Percentiles rank a stretch among this genome's conserved stretches.
Evolutionary conservation across 30 jellyfish, hydroid and myxozoan species (phyloP).

Genomic region (Morbakka virulenta): DNA sequence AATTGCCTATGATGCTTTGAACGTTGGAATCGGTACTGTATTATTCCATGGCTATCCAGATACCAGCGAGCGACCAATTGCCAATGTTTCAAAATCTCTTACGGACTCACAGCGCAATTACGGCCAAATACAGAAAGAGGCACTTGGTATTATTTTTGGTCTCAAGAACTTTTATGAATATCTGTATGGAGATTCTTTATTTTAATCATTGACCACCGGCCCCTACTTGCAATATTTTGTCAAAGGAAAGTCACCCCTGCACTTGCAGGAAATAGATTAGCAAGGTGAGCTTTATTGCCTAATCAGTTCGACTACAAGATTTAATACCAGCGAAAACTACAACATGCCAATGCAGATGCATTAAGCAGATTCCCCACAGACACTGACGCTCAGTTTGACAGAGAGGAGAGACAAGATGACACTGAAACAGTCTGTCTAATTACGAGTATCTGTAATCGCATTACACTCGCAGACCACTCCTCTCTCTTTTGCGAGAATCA

Average conservation of each 20-base stretch:
- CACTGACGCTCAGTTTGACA: constrained; percentile 25
- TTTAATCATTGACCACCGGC: constrained; percentile 31
- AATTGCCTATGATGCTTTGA: constrained; percentile 31
- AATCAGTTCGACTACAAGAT: constrained; percentile 23
- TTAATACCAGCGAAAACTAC: constrained; percentile 26
- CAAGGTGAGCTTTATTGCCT: constrained; percentile 39
- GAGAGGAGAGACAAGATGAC: constrained; percentile 3
- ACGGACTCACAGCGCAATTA: constrained; percentile 32
- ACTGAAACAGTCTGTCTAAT: neutral
- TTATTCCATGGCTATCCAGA: constrained; percentile 39
- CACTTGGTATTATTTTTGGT: constrained; percentile 16
- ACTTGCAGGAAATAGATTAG: constrained; percentile 31
- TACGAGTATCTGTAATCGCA: neutral
- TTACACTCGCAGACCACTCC: constrained; percentile 9
- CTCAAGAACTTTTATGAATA: constrained; percentile 17
- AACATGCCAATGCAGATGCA: constrained; percentile 48
- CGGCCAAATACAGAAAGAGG: constrained; percentile 43
- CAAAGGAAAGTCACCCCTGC: constrained; percentile 17
- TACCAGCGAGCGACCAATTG: constrained; percentile 44
- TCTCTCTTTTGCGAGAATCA: neutral
- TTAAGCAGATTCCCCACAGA: constrained; percentile 18
- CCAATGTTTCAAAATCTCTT: constrained; percentile 28
- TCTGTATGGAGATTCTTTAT: constrained; percentile 33
- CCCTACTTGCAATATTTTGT: constrained; percentile 28
- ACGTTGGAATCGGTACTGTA: constrained; percentile 33